Evolutionary conservation across 2,888 invertebrate genomes (phyloP), one percentile per base, ranked within the genome.

Genomic region (Auanema freiburgensis): DNA sequence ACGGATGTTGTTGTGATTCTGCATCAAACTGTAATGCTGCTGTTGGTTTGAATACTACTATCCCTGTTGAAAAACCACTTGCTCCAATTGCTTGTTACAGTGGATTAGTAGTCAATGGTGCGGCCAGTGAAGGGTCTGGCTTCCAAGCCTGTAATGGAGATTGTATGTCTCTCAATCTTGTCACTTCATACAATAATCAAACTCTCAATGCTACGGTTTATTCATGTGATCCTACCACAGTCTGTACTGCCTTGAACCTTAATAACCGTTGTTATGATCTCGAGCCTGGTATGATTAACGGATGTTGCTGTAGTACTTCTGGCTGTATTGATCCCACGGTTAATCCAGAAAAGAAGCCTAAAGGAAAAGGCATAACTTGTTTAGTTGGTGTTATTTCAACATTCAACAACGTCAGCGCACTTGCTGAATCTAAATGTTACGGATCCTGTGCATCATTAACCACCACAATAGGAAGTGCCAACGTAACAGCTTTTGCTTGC

Each of bases 141-240:
- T 57, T 40, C 24, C 46, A 43, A 40, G 63, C 69, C 14, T 74
- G 74, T 57, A 58, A 63, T 25, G 74, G 74, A 68, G 71, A 74
- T 44, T 74, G 74, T 51, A 67, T 65, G 52, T 56, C 69, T 3
- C 24, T 72, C 54, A 58, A 56, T 57, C n/a, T 72, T 43, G 66
- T 69, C 55, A 67, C 74, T 42, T 67, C 66, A 16, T 53, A 54
- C 59, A 65, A 66, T 24, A 65, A 65, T 55, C 41, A 24, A 10
- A 10, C 41, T n/a, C 41, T 53, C 43, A 51, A 46, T 33, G 71
- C 68, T 43, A 60, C 69, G 18, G 51, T 74, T 50, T 74, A 71
- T 67, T 64, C 74, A 16, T 74, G 74, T 56, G 74, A 74, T 52
- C 74, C 74, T 44, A 67, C 69, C 16, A 60, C 58, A 49, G 50